Base-by-base conservation (phyloP, 2,113 vertebrate genomes). In the Zosterops japonicus region DNA sequence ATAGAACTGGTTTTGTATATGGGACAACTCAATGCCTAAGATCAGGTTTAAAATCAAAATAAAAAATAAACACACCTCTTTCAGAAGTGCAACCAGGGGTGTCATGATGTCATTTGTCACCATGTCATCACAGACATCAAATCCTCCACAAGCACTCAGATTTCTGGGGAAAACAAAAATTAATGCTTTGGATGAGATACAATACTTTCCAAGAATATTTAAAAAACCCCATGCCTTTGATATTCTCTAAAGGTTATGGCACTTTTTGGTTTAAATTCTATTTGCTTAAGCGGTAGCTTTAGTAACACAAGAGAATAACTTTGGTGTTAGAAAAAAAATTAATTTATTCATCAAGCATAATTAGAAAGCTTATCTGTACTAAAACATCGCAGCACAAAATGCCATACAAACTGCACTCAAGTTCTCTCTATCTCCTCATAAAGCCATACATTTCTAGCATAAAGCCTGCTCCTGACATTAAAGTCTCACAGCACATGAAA, bases 111-210 rank as follows among this genome's bases (percentile, higher is more conserved):
- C 99, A 31, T 98, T 98, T 47, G 98, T 98, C 93, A 99, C 99
- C 99, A 99, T 99, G 97, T 99, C 98, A 90, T 99, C 99, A 89
- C 99, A 99, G 44, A 99, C 98, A 91, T 99, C 99, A 93, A 99
- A 98, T 67, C 99, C 99, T 53, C 99, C 99, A 71, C 99, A 99
- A 64, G 98, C 99, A 93, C 99, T 99, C 84, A 99, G 98, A 92
- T 99, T 99, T 97, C 99, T 99, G 96, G 27, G 28, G 6, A 14
- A n/a, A 83, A 22, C 5, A 65, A 35, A 63, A 29, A 9, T 2
- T 14, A 35, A 47, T 49, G 12, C 7, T 74, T 85, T 70, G 44
- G 33, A 80, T 80, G 46, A 95, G 23, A 83, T 4, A 20, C 14
- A 74, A 53, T 14, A 64, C 8, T 52, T 69, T 33, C 39, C 19